Conservation (phyloP, 1,140 invertebrate species). For the Plodia interpunctella region DNA sequence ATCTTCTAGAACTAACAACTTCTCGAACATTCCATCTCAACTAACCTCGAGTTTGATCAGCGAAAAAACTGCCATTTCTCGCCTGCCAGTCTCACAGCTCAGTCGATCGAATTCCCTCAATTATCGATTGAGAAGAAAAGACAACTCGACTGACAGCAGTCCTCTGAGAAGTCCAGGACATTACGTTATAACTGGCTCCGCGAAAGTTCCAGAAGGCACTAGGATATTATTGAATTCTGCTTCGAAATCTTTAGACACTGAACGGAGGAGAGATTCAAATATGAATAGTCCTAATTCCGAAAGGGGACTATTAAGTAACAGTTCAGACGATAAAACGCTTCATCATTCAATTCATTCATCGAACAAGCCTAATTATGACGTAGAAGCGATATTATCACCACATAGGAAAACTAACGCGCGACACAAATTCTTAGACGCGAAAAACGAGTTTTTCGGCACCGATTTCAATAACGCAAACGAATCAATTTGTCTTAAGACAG, state of each 20-base stretch:
- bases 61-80: conserved; percentile 63
- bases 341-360: too few relatives aligned
- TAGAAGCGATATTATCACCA: conserved; percentile 47
- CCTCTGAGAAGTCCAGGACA: conserved; percentile 70
- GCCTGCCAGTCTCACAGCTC: conserved; percentile 67
- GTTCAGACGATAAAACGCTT: conserved; percentile 68
- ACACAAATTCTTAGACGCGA: conserved; percentile 49
- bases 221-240: conserved; percentile 56
- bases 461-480: conserved; percentile 60
- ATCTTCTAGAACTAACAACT: conserved; percentile 52
- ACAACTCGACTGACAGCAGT: conserved; percentile 55
- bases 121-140: conserved; percentile 64
- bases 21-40: conserved; percentile 49
- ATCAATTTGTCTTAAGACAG: conserved; percentile 59
- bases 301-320: conserved; percentile 50
- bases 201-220: conserved; percentile 50
- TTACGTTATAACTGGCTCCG: conserved; percentile 70
- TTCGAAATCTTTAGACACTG: conserved; percentile 63
- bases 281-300: conserved; percentile 67
- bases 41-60: conserved; percentile 66
- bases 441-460: conserved; percentile 34
- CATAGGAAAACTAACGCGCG: conserved; percentile 53
- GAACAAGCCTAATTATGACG: conserved; percentile 46
- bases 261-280: conserved; percentile 51
- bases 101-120: conserved; percentile 72